Evolutionary conservation across 1,140 invertebrate genomes (phyloP), one percentile per base, ranked within the genome.

Genomic region (Eumeta japonica): DNA sequence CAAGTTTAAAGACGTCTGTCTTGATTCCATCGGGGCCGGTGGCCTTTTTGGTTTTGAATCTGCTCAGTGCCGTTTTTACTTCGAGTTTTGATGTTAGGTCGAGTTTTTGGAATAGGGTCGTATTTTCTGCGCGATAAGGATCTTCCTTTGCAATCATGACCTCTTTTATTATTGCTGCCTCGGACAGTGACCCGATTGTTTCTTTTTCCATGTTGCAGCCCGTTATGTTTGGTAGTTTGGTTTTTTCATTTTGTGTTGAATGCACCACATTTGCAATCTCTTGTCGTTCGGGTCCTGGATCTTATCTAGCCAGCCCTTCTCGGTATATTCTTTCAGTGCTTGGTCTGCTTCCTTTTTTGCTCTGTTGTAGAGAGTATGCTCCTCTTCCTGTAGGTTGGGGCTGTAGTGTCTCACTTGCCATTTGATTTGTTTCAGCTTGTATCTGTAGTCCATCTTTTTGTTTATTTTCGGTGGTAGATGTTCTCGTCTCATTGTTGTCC

Each of bases 1-100:
- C 37, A 12, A 39, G 30, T 32, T 39, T 39, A 12, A 39, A n/a
- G 10, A 19, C 29, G 17, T 39, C 37, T 24, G 37, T 31, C 28
- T 24, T 32, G 3, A 39, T 39, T 10, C 29, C 29, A 12, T 39
- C 37, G 1, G 30, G 30, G 3, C 36, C 36, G n/a, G n/a, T n/a
- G 5, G 28, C 37, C 16, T 39, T 39, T 7, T 31, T 39, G 29
- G 30, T 39, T 20, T 31, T 39, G 15, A 39, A 39, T 29, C 9
- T 31, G n/a, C n/a, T n/a, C n/a, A n/a, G n/a, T n/a, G n/a, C n/a
- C n/a, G n/a, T n/a, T n/a, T n/a, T n/a, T n/a, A n/a, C n/a, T n/a
- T n/a, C n/a, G n/a, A n/a, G n/a, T n/a, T n/a, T n/a, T 32, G 37
- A 39, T 10, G 29, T 33, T 20, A n/a, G 29, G 14, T 39, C 37